These are phyloP conservation scores for Scleropages formosus DNA, from an alignment of 2,797 vertebrate genomes.

Conservation along the genomic window DNA sequence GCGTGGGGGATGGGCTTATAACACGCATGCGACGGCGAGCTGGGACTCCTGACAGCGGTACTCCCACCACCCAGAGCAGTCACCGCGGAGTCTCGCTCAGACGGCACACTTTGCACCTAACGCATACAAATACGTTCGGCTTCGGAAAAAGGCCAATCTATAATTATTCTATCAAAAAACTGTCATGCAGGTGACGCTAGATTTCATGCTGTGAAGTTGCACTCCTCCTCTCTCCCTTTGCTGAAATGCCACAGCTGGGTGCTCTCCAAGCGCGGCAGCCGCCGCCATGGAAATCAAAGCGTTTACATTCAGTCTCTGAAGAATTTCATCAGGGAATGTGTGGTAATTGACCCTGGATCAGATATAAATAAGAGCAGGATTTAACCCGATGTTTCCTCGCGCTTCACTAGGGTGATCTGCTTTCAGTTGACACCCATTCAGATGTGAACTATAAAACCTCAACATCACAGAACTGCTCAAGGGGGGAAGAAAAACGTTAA, in stretches of 20 bases:
- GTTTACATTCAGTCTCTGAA: neutral
- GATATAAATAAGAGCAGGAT: slow-evolving; percentile 30
- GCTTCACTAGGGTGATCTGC: neutral
- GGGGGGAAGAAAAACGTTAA: no score
- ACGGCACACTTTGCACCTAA: neutral
- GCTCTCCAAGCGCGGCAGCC: slow-evolving; percentile 54
- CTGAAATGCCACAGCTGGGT: neutral
- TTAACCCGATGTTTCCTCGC: slow-evolving; percentile 26
- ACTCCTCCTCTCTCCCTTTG: neutral
- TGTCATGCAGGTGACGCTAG: slow-evolving; percentile 20
- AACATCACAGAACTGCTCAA: no score
- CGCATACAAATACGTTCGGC: neutral
- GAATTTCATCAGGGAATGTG: slow-evolving; percentile 8
- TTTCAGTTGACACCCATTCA: neutral
- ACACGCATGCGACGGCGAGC: neutral
- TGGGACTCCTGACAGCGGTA: no score
- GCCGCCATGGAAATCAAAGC: slow-evolving; percentile 47
- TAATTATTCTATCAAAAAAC: slow-evolving; percentile 30
- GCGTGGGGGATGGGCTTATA: neutral
- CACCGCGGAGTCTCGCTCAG: neutral
- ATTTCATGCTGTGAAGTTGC: slow-evolving; percentile 19
- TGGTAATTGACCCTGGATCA: slow-evolving; percentile 38
- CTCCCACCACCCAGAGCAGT: neutral
- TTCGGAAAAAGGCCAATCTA: slow-evolving; percentile 18
- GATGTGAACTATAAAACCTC: neutral